Conservation (phyloP, 1,140 invertebrate genomes). For the Cotesia chilonis region DNA sequence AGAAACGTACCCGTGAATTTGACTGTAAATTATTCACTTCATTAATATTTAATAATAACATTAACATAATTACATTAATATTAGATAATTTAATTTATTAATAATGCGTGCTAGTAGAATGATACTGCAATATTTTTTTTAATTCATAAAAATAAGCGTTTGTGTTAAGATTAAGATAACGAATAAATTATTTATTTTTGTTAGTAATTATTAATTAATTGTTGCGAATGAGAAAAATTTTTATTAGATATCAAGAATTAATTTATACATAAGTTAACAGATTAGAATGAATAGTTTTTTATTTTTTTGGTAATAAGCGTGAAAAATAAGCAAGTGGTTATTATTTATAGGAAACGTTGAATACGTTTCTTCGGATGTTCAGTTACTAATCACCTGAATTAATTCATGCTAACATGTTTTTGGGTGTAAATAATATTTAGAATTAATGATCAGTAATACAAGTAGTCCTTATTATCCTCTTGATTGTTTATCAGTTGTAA, state of each 20-base stretch:
- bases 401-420: slow-evolving; percentile 37
- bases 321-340: no score
- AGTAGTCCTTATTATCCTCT: slow-evolving; percentile 56
- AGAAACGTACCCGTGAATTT: slow-evolving; percentile 67
- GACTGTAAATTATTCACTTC: slow-evolving; percentile 52
- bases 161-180: slow-evolving; percentile 15
- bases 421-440: slow-evolving; percentile 29
- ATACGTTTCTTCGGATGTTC: slow-evolving; percentile 25
- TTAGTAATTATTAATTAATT: no score
- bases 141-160: neutral
- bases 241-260: no score
- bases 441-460: slow-evolving; percentile 61
- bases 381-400: slow-evolving; percentile 40
- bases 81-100: neutral
- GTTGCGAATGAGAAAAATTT: no score
- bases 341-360: no score
- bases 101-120: slow-evolving; percentile 23
- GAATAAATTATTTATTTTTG: no score
- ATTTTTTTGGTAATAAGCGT: slow-evolving; percentile 6
- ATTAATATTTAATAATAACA: neutral
- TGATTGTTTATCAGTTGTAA: slow-evolving; percentile 50
- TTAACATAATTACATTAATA: neutral
- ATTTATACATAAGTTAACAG: no score
- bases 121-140: neutral
- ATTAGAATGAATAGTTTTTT: neutral